These are phyloP conservation scores for Axea sp. DNA, from an alignment of 2,888 invertebrate species.

Conservation along the genomic window DNA sequence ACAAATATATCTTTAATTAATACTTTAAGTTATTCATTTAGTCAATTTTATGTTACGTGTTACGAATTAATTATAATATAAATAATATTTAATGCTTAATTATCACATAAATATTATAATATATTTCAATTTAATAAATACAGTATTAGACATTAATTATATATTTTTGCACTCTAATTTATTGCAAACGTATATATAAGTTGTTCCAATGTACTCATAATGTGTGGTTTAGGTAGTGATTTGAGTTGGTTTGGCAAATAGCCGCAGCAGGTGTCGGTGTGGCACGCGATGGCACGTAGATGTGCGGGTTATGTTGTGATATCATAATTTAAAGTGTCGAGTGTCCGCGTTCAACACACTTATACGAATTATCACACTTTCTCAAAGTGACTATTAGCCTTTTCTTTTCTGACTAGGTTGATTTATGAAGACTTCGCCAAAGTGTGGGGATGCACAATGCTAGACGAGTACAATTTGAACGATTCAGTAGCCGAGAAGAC, in stretches of 20 bases:
- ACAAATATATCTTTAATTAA: too few species aligned
- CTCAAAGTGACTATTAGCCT: constrained; percentile 38
- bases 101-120: too few species aligned
- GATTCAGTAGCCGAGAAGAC: constrained; percentile 21
- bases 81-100: too few species aligned
- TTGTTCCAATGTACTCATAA: too few species aligned
- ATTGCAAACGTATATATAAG: too few species aligned
- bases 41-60: too few species aligned
- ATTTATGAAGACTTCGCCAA: constrained; percentile 32
- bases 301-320: constrained; percentile 30
- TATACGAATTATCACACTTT: constrained; percentile 35
- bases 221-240: constrained; percentile 7
- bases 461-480: constrained; percentile 29
- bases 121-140: too few species aligned
- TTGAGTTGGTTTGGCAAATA: constrained; percentile 1
- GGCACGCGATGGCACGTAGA: constrained; percentile 37
- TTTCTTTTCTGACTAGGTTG: constrained; percentile 39
- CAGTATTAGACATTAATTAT: too few species aligned
- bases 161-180: too few species aligned
- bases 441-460: constrained; percentile 31
- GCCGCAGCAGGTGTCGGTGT: constrained; percentile 8
- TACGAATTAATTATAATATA: too few species aligned
- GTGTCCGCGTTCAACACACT: constrained; percentile 11
- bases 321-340: constrained; percentile 22
- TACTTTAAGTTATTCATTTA: too few species aligned